Evolutionary conservation across 2,113 vertebrate genomes (phyloP), one percentile per base, ranked within the genome.

Genomic region (Pleuronectes platessa): DNA sequence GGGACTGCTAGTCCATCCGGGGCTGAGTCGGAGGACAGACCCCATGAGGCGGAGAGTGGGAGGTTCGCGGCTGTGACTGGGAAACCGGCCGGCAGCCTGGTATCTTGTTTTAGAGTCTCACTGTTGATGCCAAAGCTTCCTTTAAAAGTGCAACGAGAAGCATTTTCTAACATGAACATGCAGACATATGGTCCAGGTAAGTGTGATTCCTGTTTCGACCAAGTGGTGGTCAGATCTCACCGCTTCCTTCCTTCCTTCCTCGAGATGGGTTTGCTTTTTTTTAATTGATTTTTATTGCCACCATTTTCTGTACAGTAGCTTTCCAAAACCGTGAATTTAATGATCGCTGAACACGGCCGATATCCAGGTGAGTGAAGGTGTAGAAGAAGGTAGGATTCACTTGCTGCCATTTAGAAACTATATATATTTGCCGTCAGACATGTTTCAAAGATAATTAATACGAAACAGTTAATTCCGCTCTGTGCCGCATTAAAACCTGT

Each of bases 1-100:
- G 89, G 86, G 88, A 86, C 76, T 17, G 21, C 54, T 53, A 47
- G 88, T 88, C 88, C 90, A 89, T 91, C 85, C 90, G 86, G 88
- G 67, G 81, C 86, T 47, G 67, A 61, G 81, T 71, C 71, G 68
- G 77, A 87, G 83, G 81, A 84, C 74, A 67, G 87, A 71, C 77
- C 83, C 79, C 83, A 45, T 77, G 87, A 68, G 89, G 78, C 40
- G 11, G 71, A 20, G 83, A 86, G 86, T 84, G 80, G 87, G 90
- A 81, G 84, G 79, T 69, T 88, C 76, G 68, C 71, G 66, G 79
- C 31, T 9, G 67, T 47, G 64, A 35, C 66, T 79, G 14, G 37
- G 61, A 69, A 67, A 81, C 8, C 66, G 75, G 83, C 68, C 12
- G 73, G 61, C 70, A 67, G 82, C 75, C 55, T 78, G 53, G 18